Evolutionary conservation across 2,888 invertebrate species (phyloP).

Genomic region (Vesta saturnalis): DNA sequence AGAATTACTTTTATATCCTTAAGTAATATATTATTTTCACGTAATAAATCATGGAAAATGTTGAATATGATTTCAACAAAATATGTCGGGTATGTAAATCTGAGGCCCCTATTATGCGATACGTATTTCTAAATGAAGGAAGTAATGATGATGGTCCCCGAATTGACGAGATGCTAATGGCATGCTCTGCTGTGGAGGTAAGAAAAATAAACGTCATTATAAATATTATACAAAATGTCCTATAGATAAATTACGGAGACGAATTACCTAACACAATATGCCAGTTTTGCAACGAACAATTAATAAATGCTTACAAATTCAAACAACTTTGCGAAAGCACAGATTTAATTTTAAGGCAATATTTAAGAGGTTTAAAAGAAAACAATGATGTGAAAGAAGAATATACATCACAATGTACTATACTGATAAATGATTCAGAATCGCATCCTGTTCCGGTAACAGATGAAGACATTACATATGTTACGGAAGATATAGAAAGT

Average conservation of each 20-base stretch:
- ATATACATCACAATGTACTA: neutral
- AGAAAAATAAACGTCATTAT: conserved; percentile 3
- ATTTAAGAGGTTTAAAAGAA: conserved; percentile 46
- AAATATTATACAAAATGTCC: conserved; percentile 19
- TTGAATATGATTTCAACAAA: conserved; percentile 54
- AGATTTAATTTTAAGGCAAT: conserved; percentile 55
- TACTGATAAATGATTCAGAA: neutral
- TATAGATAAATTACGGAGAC: conserved; percentile 59
- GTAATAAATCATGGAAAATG: conserved; percentile 51
- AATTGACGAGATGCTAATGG: conserved; percentile 64
- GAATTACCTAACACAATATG: conserved; percentile 59
- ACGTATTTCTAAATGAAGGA: conserved; percentile 56
- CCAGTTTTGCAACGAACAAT: conserved; percentile 55
- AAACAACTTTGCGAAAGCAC: conserved; percentile 58
- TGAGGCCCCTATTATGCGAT: conserved; percentile 55
- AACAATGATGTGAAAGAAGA: conserved; percentile 46
- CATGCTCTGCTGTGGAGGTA: conserved; percentile 62
- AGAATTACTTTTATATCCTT: neutral
- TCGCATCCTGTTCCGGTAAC: neutral
- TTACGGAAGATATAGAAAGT: neutral
- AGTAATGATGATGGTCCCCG: conserved; percentile 57
- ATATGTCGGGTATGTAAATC: conserved; percentile 61
- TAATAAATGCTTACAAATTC: conserved; percentile 57
- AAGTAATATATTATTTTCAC: neutral
- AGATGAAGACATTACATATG: neutral